Evolutionary conservation across 2,113 vertebrate genomes (phyloP), one percentile per base, ranked within the genome.

Genomic region (Rhineura floridana): DNA sequence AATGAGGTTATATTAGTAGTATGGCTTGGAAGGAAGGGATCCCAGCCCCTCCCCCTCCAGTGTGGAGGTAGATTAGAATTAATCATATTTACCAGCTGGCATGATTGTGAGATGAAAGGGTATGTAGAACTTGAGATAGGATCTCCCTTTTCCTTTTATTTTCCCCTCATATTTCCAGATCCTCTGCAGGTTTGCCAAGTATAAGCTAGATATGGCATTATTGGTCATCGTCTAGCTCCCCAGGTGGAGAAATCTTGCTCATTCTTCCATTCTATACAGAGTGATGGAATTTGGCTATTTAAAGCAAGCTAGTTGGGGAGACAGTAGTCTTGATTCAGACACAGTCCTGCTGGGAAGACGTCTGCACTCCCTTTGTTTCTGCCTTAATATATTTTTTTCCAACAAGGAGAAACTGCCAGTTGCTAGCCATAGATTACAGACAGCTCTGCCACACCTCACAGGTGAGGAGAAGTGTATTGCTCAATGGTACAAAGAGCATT

Each of bases 391-490:
- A n/a, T n/a, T 67, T 55, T 33, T 1, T 17, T 55, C 17, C 50
- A 65, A 69, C 36, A 44, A 73, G 1, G 13, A 50, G 25, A 23
- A 17, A 0, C 0, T 3, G 8, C 0, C 0, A 11, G 44, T 63
- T 83, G 87, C 72, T 88, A 25, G 33, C 82, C 12, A 23, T 33
- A 70, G 80, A 82, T 6, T 77, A 55, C 42, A 55, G 79, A 55
- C 75, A n/a, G 80, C 39, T 77, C 39, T 25, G 83, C 65, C 55
- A 36, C 76, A 80, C 52, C 83, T 62, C 86, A 2, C n/a, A 62
- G 33, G 67, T 12, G 36, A 55, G 30, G 48, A 79, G 21, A 52
- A 83, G 46, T 42, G 3, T 52, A 88, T 39, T 77, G 62, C 25
- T 65, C 55, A 62, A 11, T 21, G 23, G 44, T 36, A 65, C 11